phyloP scores from a whole-genome alignment of 1,140 invertebrate species.

The Zaprionus camerounensis region DNA sequence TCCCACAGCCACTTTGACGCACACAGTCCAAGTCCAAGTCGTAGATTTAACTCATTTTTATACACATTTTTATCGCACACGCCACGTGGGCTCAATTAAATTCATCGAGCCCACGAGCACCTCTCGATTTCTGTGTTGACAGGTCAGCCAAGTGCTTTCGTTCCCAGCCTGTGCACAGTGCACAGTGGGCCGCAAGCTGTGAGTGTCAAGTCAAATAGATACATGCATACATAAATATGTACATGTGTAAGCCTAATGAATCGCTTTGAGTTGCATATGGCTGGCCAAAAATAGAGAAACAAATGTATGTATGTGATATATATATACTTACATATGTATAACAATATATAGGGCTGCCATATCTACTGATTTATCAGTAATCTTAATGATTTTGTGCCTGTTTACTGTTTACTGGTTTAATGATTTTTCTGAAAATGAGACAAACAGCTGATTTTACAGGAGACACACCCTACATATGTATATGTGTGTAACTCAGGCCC shows the following conservation, averaged over 20 bases:
- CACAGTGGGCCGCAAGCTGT: constrained; percentile 21
- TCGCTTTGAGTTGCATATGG: neutral
- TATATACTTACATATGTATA: no score
- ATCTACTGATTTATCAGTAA: no score
- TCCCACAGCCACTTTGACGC: neutral
- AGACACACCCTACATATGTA: no score
- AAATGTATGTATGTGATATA: no score
- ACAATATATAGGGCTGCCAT: no score
- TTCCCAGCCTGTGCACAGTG: constrained; percentile 40
- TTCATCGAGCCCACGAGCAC: constrained; percentile 34
- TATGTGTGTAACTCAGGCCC: no score
- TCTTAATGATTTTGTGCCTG: no score
- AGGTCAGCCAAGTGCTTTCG: constrained; percentile 39
- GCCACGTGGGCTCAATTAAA: constrained; percentile 41
- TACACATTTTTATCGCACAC: constrained; percentile 13
- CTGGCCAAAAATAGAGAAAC: neutral
- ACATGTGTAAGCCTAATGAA: neutral
- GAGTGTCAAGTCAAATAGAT: neutral
- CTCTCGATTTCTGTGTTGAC: constrained; percentile 38
- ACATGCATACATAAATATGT: neutral
- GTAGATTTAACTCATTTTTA: constrained; percentile 34
- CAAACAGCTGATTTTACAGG: no score
- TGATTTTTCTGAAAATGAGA: no score
- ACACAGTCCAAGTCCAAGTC: neutral
- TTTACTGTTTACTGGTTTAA: no score